These are phyloP conservation scores for Rhagoletis pomonella DNA, from an alignment of 1,140 invertebrate genomes.

Conservation along the genomic window DNA sequence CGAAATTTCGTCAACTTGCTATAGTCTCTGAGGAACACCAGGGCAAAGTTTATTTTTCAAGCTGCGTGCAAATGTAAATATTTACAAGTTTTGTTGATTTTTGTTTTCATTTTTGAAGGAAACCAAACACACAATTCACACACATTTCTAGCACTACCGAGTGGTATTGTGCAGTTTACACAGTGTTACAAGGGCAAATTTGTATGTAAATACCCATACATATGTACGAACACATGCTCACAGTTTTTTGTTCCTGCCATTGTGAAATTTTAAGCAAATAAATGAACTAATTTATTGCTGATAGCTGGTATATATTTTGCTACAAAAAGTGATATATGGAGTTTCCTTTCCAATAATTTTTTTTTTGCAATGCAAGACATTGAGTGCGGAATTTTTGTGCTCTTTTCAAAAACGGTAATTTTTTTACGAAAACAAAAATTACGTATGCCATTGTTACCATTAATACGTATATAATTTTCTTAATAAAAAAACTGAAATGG, in stretches of 20 bases:
- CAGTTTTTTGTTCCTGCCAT: background rate
- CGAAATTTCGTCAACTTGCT: background rate
- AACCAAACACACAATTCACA: background rate
- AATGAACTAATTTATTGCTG: no score
- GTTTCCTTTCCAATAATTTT: no score
- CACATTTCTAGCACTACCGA: background rate
- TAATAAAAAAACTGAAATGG: no score
- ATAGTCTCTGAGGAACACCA: background rate
- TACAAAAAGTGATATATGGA: no score
- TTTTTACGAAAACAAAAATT: background rate
- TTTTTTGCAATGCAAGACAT: no score
- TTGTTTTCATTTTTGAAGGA: constrained; percentile 27
- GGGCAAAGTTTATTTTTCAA: constrained; percentile 14
- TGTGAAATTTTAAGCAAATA: background rate
- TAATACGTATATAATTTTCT: no score
- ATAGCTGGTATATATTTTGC: no score
- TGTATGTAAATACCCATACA: no score
- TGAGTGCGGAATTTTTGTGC: no score
- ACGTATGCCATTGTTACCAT: no score
- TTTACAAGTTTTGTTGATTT: constrained; percentile 36
- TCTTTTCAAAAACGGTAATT: background rate
- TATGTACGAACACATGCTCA: background rate
- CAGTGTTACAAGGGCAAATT: background rate
- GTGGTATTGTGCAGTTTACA: background rate
- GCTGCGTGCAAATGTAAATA: constrained; percentile 29